Percentiles rank a stretch among this genome's conserved stretches.
Evolutionary conservation across 2,888 invertebrate species (phyloP).

Genomic region (Lypha dubia): DNA sequence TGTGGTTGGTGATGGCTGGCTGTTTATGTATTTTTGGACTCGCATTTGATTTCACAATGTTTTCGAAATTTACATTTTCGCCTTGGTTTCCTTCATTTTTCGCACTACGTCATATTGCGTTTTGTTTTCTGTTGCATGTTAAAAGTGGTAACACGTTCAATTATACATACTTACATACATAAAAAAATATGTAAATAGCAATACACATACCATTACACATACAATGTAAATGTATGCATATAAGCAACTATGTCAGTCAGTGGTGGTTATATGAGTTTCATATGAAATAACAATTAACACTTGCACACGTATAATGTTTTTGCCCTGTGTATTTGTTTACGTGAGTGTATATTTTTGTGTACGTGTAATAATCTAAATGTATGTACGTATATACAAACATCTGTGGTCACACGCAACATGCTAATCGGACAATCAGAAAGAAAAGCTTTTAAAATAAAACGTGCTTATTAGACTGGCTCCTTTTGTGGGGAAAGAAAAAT

Average conservation of each 20-base stretch:
- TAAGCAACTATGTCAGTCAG: slow-evolving; percentile 22
- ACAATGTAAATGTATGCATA: neutral
- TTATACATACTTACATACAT: neutral
- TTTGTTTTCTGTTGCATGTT: slow-evolving; percentile 48
- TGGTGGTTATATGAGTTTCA: neutral
- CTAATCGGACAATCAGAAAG: slow-evolving; percentile 48
- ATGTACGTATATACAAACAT: slow-evolving; percentile 17
- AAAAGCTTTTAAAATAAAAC: slow-evolving; percentile 8
- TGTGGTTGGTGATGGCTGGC: slow-evolving; percentile 14
- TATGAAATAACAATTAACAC: slow-evolving; percentile 54
- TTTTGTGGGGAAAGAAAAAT: neutral
- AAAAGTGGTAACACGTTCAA: neutral
- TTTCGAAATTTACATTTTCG: slow-evolving; percentile 48
- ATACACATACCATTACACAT: neutral
- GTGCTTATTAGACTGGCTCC: slow-evolving; percentile 8
- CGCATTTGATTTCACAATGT: slow-evolving; percentile 22
- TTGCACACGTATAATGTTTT: slow-evolving; percentile 25
- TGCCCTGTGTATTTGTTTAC: neutral
- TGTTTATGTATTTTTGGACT: slow-evolving; percentile 6
- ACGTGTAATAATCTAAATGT: neutral
- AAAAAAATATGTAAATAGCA: neutral
- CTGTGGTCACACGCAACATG: slow-evolving; percentile 68
- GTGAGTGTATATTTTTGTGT: neutral
- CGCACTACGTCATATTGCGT: slow-evolving; percentile 9
- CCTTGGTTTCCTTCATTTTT: slow-evolving; percentile 2